Conservation (phyloP, 2,888 invertebrate genomes). For the Rhingia campestris region DNA sequence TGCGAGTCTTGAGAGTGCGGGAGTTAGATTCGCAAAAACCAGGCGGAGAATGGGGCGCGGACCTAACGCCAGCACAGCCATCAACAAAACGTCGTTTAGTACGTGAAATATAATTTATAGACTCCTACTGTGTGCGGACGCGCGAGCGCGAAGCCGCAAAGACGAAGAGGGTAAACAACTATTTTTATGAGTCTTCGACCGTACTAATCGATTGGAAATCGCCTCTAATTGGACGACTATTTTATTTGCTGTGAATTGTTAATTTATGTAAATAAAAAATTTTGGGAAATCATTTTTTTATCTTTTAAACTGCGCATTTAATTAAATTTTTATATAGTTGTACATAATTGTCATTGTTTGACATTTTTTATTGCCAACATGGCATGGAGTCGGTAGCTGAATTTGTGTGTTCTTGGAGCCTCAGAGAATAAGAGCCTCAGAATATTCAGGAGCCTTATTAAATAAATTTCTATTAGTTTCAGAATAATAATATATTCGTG, state of each 20-base stretch:
- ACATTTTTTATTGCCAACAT: no score
- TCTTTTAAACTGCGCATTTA: neutral
- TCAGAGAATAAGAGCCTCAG: no score
- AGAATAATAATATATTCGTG: no score
- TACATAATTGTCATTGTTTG: conserved; percentile 44
- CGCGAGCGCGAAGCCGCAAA: conserved; percentile 20
- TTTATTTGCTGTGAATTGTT: conserved; percentile 57
- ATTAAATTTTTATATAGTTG: conserved; percentile 38
- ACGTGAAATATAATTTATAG: conserved; percentile 60
- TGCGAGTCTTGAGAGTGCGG: conserved; percentile 20
- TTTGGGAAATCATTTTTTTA: conserved; percentile 3
- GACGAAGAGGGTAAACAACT: conserved; percentile 34
- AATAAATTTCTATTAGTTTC: no score
- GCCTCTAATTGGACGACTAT: conserved; percentile 59
- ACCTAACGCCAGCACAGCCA: neutral
- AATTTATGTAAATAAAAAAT: conserved; percentile 59
- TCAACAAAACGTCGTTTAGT: conserved; percentile 44
- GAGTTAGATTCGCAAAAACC: conserved; percentile 7
- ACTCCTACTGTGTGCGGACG: conserved; percentile 50
- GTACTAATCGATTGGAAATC: conserved; percentile 64
- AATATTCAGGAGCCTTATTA: no score
- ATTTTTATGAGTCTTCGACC: conserved; percentile 55
- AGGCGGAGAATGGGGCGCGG: conserved; percentile 13
- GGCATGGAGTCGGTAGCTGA: no score
- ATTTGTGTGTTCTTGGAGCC: no score